Evolutionary conservation across 2,888 invertebrate species (phyloP), one percentile per base, ranked within the genome.

Genomic region (Caenorhabditis afra): DNA sequence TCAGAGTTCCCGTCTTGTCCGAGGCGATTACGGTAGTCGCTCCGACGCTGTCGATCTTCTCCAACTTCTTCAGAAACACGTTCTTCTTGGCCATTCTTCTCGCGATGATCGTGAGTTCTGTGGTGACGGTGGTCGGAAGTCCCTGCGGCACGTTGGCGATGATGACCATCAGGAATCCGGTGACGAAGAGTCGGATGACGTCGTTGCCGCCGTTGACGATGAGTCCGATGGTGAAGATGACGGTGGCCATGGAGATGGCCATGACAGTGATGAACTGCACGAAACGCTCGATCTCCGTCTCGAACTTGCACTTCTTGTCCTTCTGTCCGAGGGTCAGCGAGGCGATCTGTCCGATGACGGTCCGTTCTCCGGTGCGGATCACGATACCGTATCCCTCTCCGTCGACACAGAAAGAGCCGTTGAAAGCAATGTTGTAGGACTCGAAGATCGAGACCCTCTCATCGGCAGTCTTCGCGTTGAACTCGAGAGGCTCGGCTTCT

Each of bases 331-430:
- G 76, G 37, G 84, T 85, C n/a, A 86, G 41, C 5, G 83, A 77
- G 18, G 83, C 86, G 39, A 86, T 81, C 39, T 83, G 83, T 35
- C 86, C 86, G 52, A 86, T 84, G n/a, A 87, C 84, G 11, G 87
- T 87, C 5, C 66, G 57, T 14, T 71, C 70, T 53, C 82, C 87
- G 12, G 86, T 86, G 35, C 85, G 64, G 22, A 86, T 86, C 10
- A 87, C 87, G 35, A 87, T 68, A 11, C 85, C 87, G 58, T 83
- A 79, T 52, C 85, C 87, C 47, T 87, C 87, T 22, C 87, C 87
- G 22, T 87, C 87, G 22, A 87, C 87, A 71, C 87, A 87, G 58
- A 86, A 81, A 0, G 85, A 85, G 22, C 87, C 86, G 66, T 87
- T 83, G 76, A 83, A 82, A 0, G 82, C 84, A 20, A 84, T 76